Percentiles rank a stretch among this genome's conserved stretches.
phyloP scores from a whole-genome alignment of 2,797 vertebrate species.

The Myotis vivesi region DNA sequence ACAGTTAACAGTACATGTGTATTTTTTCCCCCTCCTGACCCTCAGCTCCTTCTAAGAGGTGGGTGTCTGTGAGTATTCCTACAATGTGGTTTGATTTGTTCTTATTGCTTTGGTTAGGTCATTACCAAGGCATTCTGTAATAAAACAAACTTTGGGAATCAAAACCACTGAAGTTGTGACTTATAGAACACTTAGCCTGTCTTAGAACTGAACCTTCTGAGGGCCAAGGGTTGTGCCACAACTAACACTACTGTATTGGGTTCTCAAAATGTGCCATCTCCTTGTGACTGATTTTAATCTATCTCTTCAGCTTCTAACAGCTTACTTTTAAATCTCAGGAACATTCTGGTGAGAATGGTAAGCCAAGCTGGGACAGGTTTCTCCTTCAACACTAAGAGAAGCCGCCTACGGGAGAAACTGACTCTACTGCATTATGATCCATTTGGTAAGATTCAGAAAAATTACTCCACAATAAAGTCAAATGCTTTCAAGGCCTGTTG shows the following conservation, averaged over 20 bases:
- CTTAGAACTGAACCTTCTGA: background rate
- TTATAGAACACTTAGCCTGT: background rate
- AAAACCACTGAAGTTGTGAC: background rate
- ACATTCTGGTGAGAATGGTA: constrained; percentile 94
- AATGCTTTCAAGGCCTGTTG: background rate
- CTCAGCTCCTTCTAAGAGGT: background rate
- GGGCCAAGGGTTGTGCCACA: background rate
- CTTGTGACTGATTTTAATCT: background rate
- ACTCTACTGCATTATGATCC: constrained; percentile 93
- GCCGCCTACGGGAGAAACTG: constrained; percentile 90
- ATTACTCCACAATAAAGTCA: background rate
- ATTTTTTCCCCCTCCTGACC: background rate
- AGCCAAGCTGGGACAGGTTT: constrained; percentile 94
- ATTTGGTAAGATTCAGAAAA: constrained; percentile 87
- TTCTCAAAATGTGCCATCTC: background rate
- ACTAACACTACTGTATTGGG: background rate
- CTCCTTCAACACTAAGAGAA: constrained; percentile 91
- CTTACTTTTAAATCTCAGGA: constrained; percentile 82
- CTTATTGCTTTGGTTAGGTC: background rate
- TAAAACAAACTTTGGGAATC: background rate
- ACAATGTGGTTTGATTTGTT: background rate
- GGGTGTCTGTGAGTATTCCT: background rate
- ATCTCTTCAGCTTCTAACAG: background rate
- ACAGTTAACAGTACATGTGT: background rate
- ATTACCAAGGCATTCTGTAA: background rate